These are phyloP conservation scores for Maniola hyperantus DNA, from an alignment of 2,888 invertebrate genomes.

Conservation along the genomic window DNA sequence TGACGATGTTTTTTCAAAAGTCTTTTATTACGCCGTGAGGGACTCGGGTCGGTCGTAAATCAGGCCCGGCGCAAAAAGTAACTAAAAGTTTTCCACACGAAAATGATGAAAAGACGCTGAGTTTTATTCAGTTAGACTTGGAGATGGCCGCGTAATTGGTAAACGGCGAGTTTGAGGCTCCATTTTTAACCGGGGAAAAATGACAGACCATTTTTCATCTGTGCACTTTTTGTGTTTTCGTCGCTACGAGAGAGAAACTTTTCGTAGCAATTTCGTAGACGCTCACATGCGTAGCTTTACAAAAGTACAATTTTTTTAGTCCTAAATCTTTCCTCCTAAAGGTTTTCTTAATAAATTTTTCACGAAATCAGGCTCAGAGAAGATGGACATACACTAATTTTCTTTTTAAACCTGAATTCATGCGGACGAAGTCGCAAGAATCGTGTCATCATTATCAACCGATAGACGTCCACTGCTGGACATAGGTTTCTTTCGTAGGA, in stretches of 20 bases:
- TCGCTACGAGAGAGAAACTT: not conserved
- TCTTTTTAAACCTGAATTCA: no score
- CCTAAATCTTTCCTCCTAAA: no score
- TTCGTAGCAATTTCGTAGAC: slow-evolving; percentile 14
- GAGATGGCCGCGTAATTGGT: slow-evolving; percentile 74
- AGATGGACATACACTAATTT: no score
- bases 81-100: slow-evolving; percentile 72
- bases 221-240: slow-evolving; percentile 23
- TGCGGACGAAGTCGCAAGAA: no score
- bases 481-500: no score
- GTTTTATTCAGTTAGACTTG: slow-evolving; percentile 75
- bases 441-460: no score
- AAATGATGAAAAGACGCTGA: slow-evolving; percentile 73
- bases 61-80: slow-evolving; percentile 75
- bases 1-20: slow-evolving; percentile 62
- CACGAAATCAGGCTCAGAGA: no score
- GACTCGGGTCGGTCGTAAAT: slow-evolving; percentile 64
- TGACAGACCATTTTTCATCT: slow-evolving; percentile 27
- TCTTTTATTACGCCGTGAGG: slow-evolving; percentile 67
- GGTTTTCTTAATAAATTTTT: no score
- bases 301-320: no score
- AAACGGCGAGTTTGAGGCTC: slow-evolving; percentile 43
- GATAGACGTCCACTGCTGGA: no score
- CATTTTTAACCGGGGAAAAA: slow-evolving; percentile 38
- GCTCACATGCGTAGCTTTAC: not conserved